Conservation (phyloP, 2,797 vertebrate genomes). For the Dendrocincla fuliginosa region DNA sequence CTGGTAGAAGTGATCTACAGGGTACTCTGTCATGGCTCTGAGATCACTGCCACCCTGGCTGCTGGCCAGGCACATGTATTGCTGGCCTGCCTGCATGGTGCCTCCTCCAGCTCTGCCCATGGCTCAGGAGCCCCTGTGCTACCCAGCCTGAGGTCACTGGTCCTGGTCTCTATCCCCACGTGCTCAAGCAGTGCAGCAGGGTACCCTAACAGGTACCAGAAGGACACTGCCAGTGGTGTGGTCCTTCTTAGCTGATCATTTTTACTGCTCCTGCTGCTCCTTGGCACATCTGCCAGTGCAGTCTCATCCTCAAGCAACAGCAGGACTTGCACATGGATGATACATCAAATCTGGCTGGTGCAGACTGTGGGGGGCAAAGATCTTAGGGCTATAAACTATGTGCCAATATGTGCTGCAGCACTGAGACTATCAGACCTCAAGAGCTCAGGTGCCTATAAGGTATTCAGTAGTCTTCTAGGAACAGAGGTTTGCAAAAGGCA, state of each 20-base stretch:
- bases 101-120: rapidly evolving
- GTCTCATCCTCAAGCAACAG: not conserved
- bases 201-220: not conserved
- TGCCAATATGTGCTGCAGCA: not conserved
- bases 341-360: not conserved
- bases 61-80: not conserved
- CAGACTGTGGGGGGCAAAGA: not conserved
- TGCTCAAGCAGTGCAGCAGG: not conserved
- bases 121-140: not conserved
- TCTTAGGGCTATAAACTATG: not conserved
- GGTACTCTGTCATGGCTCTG: not conserved
- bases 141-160: rapidly evolving
- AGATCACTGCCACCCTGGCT: not conserved
- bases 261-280: not conserved
- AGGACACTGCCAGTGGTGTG: not conserved
- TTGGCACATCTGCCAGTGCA: not conserved
- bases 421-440: not conserved
- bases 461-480: not conserved
- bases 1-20: not conserved
- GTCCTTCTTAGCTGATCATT: not conserved
- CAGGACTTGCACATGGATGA: rapidly evolving
- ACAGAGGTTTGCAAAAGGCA: not conserved
- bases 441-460: not conserved
- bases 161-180: rapidly evolving
- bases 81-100: rapidly evolving